These are phyloP conservation scores for Mongoloraphidia duomilia DNA, from an alignment of 2,888 invertebrate genomes.

Conservation along the genomic window DNA sequence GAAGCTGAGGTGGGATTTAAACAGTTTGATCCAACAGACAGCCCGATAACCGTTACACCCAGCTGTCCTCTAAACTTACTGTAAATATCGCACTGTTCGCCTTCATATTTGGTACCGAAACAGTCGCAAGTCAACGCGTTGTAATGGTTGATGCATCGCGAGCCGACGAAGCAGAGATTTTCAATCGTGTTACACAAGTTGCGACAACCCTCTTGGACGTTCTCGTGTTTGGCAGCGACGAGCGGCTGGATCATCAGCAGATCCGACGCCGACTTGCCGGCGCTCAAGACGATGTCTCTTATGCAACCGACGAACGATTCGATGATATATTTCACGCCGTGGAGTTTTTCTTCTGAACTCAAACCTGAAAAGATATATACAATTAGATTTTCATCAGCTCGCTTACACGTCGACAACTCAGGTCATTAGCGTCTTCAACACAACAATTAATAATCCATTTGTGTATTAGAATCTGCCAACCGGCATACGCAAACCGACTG, in stretches of 20 bases:
- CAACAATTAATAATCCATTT: too few relatives aligned
- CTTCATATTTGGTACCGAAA: constrained; percentile 83
- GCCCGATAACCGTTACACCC: neutral
- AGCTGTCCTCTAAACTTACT: constrained; percentile 43
- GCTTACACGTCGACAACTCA: too few relatives aligned
- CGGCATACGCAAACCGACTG: too few relatives aligned
- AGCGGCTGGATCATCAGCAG: constrained; percentile 66
- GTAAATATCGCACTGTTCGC: constrained; percentile 80
- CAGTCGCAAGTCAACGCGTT: constrained; percentile 83
- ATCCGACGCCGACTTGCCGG: constrained; percentile 74
- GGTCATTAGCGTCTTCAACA: too few relatives aligned
- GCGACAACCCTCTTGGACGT: constrained; percentile 78
- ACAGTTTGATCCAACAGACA: neutral
- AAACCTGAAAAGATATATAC: constrained; percentile 43
- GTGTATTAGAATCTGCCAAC: too few relatives aligned
- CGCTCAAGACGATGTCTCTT: constrained; percentile 70
- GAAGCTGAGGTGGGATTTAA: neutral
- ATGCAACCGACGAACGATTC: constrained; percentile 89
- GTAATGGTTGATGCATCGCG: constrained; percentile 83
- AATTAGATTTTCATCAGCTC: neutral
- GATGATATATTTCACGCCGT: constrained; percentile 83
- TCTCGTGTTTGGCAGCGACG: constrained; percentile 77
- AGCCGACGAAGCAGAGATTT: constrained; percentile 77
- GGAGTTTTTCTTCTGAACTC: constrained; percentile 75
- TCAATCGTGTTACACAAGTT: constrained; percentile 68